phyloP scores from a whole-genome alignment of 2,888 invertebrate species.

The Chaitophorus viminalis region DNA sequence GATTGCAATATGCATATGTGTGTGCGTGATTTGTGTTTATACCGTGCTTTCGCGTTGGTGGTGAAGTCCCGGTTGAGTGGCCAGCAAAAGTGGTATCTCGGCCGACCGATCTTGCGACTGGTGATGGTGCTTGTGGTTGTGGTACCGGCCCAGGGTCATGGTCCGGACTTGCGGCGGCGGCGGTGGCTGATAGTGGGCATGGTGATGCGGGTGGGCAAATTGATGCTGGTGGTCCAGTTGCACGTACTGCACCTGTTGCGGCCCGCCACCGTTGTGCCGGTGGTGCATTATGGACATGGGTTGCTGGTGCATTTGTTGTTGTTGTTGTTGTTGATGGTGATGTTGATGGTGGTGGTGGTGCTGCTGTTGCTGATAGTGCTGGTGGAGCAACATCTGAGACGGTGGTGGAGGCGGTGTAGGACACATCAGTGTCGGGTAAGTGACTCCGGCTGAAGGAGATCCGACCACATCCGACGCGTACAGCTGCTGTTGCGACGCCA shows the following conservation, averaged over 20 bases:
- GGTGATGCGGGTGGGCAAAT: neutral
- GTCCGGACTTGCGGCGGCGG: conserved; percentile 31
- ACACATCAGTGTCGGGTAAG: conserved; percentile 53
- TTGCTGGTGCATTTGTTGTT: conserved; percentile 1
- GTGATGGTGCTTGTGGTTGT: conserved; percentile 21
- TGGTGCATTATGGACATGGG: conserved; percentile 25
- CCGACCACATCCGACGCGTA: conserved; percentile 7
- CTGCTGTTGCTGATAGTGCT: conserved; percentile 25
- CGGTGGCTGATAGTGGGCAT: conserved; percentile 27
- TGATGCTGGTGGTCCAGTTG: conserved; percentile 32
- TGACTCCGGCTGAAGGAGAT: neutral
- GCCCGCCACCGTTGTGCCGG: conserved; percentile 14
- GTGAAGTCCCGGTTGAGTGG: conserved; percentile 42
- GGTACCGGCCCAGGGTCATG: conserved; percentile 49
- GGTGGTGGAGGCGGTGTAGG: conserved; percentile 35
- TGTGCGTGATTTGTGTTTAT: neutral
- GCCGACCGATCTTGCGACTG: conserved; percentile 52
- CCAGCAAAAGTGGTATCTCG: conserved; percentile 59
- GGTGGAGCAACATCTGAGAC: neutral
- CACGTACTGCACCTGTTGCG: conserved; percentile 41
- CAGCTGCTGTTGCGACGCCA: conserved; percentile 16
- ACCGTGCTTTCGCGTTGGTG: conserved; percentile 62
- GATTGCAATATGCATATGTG: neutral
- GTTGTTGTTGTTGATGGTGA: neutral
- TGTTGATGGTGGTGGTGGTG: neutral